Conservation (phyloP, 2,888 invertebrate genomes). For the Phasia obesa region DNA sequence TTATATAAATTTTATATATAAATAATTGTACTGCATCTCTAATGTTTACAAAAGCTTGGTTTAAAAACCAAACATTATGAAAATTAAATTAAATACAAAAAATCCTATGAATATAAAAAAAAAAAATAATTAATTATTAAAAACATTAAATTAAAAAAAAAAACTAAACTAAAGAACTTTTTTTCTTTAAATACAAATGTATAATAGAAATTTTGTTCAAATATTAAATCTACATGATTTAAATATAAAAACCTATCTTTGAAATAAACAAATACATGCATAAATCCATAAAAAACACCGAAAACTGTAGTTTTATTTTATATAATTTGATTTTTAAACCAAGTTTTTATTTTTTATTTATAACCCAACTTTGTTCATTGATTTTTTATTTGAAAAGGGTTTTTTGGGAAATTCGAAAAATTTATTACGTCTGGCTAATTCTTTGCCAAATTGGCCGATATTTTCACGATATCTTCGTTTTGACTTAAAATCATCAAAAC, state of each 20-base stretch:
- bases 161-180: constrained; percentile 33
- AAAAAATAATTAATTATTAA: constrained; percentile 33
- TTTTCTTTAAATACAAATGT: constrained; percentile 50
- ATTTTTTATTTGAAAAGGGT: neutral
- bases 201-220: constrained; percentile 29
- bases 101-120: constrained; percentile 32
- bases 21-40: constrained; percentile 23
- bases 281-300: constrained; percentile 25
- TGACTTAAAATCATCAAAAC: too few relatives aligned
- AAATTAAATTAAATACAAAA: constrained; percentile 21
- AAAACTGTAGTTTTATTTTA: constrained; percentile 57
- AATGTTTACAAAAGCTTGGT: constrained; percentile 66
- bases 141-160: constrained; percentile 30
- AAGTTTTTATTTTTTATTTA: constrained; percentile 72
- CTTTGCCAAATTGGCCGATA: too few relatives aligned
- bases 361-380: neutral
- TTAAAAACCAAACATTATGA: constrained; percentile 65
- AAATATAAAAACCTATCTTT: constrained; percentile 49
- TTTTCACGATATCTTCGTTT: too few relatives aligned
- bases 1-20: constrained; percentile 48
- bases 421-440: too few relatives aligned
- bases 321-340: constrained; percentile 70
- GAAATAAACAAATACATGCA: constrained; percentile 57
- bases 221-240: constrained; percentile 1
- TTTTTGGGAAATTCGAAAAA: too few relatives aligned